Evolutionary conservation across 2,888 invertebrate species (phyloP), one percentile per base, ranked within the genome.

Genomic region (Drosophila formosana): DNA sequence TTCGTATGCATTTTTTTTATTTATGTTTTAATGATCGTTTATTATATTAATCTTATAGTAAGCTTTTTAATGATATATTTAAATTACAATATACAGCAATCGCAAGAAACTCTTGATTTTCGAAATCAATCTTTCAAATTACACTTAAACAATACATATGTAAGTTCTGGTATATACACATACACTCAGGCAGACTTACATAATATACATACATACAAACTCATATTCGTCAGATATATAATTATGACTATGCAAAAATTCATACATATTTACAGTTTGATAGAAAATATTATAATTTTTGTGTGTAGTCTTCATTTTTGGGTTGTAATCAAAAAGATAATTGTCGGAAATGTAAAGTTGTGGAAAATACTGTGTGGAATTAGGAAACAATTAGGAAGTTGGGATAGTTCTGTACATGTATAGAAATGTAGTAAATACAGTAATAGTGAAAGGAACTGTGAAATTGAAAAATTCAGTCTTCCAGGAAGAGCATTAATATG

Each of bases 241-340:
- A 63, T 76, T 77, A 73, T 76, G 78, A 77, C 77, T 76, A 73
- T 76, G 46, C 76, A 87, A 84, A 87, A 83, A 87, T 84, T 87
- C 83, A 87, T 82, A 75, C 74, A 84, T 84, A 84, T 84, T 88
- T 88, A 88, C 88, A 87, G 66, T 68, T 79, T 45, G 9, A 67
- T 52, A 81, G 84, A 84, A 87, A 83, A 83, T 84, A 87, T 83
- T 79, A 70, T 79, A 84, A 87, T 81, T 87, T 87, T 70, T 75
- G 70, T 64, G 39, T 62, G 66, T 77, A 77, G 72, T 78, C 82
- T 69, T 80, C 30, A 67, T 47, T 67, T 63, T 65, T 50, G 52
- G 74, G 30, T 55, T 67, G 50, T 52, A 30, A 37, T 60, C 26
- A 26, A 60, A 53, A 32, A 13, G 32, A 26, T 43, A 55, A 28